These are phyloP conservation scores for Sus cebifrons DNA, from an alignment of 2,797 vertebrate genomes.

Conservation along the genomic window DNA sequence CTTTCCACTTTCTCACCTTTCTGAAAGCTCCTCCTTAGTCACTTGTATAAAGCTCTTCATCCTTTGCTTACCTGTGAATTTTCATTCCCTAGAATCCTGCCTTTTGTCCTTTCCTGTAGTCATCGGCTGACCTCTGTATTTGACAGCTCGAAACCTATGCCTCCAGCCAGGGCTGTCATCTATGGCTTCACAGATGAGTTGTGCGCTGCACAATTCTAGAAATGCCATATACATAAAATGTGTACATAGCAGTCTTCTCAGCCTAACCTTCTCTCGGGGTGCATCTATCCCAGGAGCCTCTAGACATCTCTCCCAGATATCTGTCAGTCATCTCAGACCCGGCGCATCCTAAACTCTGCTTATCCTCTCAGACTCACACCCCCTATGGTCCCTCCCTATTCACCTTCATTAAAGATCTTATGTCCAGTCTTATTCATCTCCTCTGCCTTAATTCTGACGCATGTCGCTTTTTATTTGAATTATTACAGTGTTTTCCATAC, in stretches of 20 bases:
- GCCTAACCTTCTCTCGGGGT: neutral
- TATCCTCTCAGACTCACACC: neutral
- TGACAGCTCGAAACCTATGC: neutral
- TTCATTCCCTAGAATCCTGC: neutral
- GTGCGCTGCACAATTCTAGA: neutral
- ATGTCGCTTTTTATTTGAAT: neutral
- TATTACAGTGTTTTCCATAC: neutral
- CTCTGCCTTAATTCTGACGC: neutral
- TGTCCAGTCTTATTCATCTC: neutral
- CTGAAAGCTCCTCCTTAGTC: neutral
- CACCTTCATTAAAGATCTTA: neutral
- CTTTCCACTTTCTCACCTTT: neutral
- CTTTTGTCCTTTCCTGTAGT: neutral
- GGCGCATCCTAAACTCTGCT: neutral
- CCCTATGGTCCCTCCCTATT: neutral
- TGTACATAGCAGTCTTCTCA: neutral
- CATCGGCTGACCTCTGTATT: neutral
- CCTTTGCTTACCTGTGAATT: neutral
- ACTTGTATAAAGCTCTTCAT: neutral
- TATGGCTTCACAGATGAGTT: neutral
- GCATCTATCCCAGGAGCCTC: neutral
- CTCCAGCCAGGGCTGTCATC: neutral
- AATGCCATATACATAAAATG: neutral
- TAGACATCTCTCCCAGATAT: neutral
- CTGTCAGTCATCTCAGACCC: neutral